Evolutionary conservation across 2,888 invertebrate species (phyloP).

Genomic region (Lasioglossum vierecki): DNA sequence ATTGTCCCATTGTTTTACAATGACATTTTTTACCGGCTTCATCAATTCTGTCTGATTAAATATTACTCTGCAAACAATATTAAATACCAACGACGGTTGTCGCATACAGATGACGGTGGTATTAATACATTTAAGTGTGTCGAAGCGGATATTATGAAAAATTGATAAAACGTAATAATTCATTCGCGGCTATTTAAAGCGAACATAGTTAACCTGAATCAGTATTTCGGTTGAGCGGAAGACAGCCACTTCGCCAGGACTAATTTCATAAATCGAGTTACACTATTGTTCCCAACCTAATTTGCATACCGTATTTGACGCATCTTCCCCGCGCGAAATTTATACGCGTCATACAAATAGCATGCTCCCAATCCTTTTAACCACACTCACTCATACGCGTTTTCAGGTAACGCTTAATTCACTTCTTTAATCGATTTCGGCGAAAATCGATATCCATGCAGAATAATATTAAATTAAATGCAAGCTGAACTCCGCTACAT

Average conservation of each 20-base stretch:
- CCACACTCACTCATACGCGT: not conserved
- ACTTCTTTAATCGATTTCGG: conserved; percentile 29
- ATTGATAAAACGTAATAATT: not conserved
- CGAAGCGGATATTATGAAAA: not conserved
- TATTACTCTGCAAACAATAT: no score
- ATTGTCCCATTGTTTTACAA: not conserved
- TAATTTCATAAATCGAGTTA: conserved; percentile 16
- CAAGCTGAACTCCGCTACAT: not conserved
- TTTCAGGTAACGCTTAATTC: conserved; percentile 24
- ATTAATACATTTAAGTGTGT: not conserved
- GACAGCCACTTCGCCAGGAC: conserved; percentile 11
- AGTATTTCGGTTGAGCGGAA: conserved; percentile 20
- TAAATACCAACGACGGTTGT: not conserved
- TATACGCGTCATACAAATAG: conserved; percentile 23
- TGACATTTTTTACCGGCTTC: no score
- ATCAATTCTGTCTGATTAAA: no score
- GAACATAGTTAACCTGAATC: conserved; percentile 33
- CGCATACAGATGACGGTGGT: not conserved
- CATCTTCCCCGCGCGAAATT: conserved; percentile 24
- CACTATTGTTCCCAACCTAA: conserved; percentile 5
- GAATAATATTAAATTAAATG: conserved; percentile 3
- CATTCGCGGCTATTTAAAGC: not conserved
- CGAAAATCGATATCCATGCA: conserved; percentile 36
- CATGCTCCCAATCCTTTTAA: not conserved
- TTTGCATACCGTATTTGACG: conserved; percentile 7